Evolutionary conservation across 2,797 vertebrate species (phyloP).

Genomic region (Chelonia mydas): DNA sequence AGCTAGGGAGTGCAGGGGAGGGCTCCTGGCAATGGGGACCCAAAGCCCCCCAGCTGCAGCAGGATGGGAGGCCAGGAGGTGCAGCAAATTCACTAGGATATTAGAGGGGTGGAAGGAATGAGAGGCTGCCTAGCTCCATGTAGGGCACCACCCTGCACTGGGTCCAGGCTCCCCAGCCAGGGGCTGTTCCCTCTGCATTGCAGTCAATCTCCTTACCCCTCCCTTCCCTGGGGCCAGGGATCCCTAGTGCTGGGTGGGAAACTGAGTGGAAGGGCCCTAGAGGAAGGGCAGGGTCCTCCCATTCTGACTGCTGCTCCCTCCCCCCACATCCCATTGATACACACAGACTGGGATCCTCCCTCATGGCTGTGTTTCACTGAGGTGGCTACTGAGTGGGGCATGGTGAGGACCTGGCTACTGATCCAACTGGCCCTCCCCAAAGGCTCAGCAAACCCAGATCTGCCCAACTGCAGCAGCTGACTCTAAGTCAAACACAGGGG

Average conservation of each 20-base stretch:
- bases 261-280: not conserved
- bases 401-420: not conserved
- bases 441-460: no score
- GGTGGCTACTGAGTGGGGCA: not conserved
- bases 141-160: not conserved
- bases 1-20: not conserved
- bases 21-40: not conserved
- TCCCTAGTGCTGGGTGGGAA: accelerated
- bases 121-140: not conserved
- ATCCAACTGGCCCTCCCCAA: no score
- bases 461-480: no score
- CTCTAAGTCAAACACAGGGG: no score
- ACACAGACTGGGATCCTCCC: not conserved
- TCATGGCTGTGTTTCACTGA: not conserved
- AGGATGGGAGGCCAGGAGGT: not conserved
- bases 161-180: not conserved
- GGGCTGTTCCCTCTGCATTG: not conserved
- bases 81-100: not conserved
- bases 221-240: not conserved
- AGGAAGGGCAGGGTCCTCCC: not conserved
- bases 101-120: not conserved
- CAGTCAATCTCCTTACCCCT: not conserved
- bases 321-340: not conserved
- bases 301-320: not conserved
- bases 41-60: not conserved